A percentile compares a stretch with the other conserved stretches of the same genome.
Evolutionary conservation across 2,113 vertebrate genomes (phyloP).

Genomic region (Zosterops japonicus): DNA sequence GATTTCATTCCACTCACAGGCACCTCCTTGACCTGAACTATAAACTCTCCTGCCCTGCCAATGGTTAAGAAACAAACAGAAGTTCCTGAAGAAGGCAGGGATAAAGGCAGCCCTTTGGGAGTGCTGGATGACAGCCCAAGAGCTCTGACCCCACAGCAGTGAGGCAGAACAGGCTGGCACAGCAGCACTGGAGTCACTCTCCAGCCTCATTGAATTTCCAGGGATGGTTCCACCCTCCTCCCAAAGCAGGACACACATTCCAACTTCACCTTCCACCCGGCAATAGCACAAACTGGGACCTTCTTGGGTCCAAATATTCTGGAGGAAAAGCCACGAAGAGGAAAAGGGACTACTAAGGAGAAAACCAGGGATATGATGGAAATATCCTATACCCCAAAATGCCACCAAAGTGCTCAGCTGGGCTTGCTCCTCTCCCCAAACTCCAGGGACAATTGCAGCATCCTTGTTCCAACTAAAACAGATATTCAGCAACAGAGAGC

Average conservation of each 20-base stretch:
- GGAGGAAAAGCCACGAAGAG: background rate
- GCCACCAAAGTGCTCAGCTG: background rate
- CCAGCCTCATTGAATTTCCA: background rate
- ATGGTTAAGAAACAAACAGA: background rate
- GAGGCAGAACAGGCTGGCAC: background rate
- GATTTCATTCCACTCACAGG: background rate
- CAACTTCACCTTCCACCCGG: background rate
- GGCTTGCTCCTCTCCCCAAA: background rate
- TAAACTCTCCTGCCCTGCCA: accelerated
- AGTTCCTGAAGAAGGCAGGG: background rate
- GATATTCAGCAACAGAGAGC: accelerated
- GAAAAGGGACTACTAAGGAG: background rate
- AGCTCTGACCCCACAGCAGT: background rate
- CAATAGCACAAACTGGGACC: background rate
- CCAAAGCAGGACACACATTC: background rate
- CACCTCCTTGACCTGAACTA: background rate
- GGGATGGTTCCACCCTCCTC: background rate
- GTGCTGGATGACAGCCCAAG: background rate
- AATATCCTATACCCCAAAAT: background rate
- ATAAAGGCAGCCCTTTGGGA: background rate
- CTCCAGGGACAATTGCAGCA: accelerated
- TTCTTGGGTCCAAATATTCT: accelerated
- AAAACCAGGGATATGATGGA: background rate
- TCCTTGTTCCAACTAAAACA: background rate
- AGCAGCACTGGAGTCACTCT: background rate